These are phyloP conservation scores for Argyrosomus japonicus DNA, from an alignment of 2,113 vertebrate genomes.

Conservation along the genomic window DNA sequence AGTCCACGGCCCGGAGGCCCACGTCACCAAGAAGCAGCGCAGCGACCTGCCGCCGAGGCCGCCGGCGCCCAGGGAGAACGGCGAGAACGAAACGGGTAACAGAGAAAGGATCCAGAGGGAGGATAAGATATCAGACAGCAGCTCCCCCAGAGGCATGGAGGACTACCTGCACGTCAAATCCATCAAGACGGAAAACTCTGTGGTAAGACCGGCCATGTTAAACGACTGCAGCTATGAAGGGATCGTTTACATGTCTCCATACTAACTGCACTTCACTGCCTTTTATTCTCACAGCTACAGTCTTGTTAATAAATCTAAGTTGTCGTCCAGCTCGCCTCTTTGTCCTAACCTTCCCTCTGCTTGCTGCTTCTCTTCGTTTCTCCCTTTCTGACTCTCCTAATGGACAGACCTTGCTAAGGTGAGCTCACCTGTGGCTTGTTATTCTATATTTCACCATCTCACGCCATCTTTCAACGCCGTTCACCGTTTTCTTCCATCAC, in stretches of 20 bases:
- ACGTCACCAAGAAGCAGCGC: conserved; percentile 96
- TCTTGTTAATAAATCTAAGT: no score
- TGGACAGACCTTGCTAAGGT: conserved; percentile 98
- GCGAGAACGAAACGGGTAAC: conserved; percentile 89
- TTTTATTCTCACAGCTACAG: not conserved
- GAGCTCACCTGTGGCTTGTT: conserved; percentile 79
- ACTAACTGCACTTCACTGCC: not conserved
- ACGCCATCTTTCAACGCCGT: not conserved
- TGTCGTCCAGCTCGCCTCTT: not conserved
- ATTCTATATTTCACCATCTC: not conserved
- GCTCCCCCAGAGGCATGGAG: conserved; percentile 85
- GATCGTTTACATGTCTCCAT: no score
- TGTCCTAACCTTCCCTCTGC: conserved; percentile 49
- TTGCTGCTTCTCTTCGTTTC: conserved; percentile 76
- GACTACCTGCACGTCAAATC: conserved; percentile 92
- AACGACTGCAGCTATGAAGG: no score
- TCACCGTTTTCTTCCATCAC: not conserved
- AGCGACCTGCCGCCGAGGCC: conserved; percentile 89
- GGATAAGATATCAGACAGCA: conserved; percentile 83
- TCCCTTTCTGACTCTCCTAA: conserved; percentile 84
- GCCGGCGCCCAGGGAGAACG: conserved; percentile 87
- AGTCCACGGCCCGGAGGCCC: conserved; percentile 95
- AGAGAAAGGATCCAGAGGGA: conserved; percentile 77
- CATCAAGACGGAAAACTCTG: conserved; percentile 94
- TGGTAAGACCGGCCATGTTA: conserved; percentile 83